Evolutionary conservation across 1,140 invertebrate species (phyloP), one percentile per base, ranked within the genome.

Genomic region (Heliconius hewitsoni): DNA sequence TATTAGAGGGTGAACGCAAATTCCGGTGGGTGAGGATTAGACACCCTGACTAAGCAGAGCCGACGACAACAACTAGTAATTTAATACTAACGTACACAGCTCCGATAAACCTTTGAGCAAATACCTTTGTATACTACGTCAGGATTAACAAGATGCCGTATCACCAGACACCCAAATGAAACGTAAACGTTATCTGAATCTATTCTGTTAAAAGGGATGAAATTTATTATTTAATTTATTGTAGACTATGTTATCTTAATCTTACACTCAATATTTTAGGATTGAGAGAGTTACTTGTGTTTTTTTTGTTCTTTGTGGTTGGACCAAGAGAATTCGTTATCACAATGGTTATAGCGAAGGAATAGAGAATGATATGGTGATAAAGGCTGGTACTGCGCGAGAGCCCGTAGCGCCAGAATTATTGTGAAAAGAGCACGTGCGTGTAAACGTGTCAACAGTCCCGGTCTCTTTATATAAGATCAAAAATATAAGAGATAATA

Each of bases 51-150:
- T 55, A 30, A 75, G 73, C 46, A 79, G 74, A 75, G 78, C 74
- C 27, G 70, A 75, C 70, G 78, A 71, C 50, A 76, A 72, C 74
- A 23, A 76, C 78, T 79, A 76, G 78, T 76, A 76, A 80, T 76
- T 80, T 80, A 76, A 80, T 76, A 76, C 74, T 74, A 60, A 78
- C 77, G 55, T 74, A 70, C 74, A 50, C 37, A 52, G 71, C 77
- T 73, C 23, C 55, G 37, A 74, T 74, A 78, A 78, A 74, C 55
- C 72, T 60, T 74, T 78, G 60, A 60, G 72, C 72, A 70, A 76
- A 76, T 71, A 27, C 60, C 73, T 78, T 46, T 78, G 77, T 60
- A 27, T 66, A 70, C 16, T 72, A 72, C 71, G 71, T 72, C 71
- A 72, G 71, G 71, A 72, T 72, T 72, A 72, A 72, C 71, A 50